Conservation (phyloP, 2,888 invertebrate species). For the Megalurothrips usitatus region DNA sequence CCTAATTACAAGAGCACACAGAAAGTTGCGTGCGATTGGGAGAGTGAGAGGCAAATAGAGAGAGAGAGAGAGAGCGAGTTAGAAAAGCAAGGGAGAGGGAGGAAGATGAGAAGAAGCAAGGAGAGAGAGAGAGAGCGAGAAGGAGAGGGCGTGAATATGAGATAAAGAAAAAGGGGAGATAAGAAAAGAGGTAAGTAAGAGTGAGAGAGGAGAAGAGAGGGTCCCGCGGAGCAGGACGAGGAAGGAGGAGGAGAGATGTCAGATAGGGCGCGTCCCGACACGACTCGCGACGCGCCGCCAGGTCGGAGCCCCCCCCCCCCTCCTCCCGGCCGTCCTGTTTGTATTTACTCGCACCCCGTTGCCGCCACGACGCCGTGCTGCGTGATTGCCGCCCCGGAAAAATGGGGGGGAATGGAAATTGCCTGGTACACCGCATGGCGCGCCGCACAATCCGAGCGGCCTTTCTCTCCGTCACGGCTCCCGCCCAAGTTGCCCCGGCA, state of each 20-base stretch:
- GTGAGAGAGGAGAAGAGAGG: background rate
- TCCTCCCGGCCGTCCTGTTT: background rate
- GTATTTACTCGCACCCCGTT: background rate
- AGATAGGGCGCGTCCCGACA: too few species aligned
- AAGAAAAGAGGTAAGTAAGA: background rate
- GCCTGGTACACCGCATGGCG: too few species aligned
- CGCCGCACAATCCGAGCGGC: background rate
- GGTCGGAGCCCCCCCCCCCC: too few species aligned
- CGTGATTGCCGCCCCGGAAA: background rate
- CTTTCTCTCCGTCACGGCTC: background rate
- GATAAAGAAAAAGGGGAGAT: background rate
- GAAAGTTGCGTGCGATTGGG: conserved; percentile 19
- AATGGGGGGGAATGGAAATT: too few species aligned
- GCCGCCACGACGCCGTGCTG: background rate
- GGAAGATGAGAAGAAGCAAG: background rate
- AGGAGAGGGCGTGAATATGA: too few species aligned
- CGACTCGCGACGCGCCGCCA: too few species aligned
- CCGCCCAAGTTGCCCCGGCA: background rate
- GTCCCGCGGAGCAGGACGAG: too few species aligned
- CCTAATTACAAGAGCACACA: conserved; percentile 19
- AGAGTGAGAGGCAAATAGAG: background rate
- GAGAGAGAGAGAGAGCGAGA: background rate
- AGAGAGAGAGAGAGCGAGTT: background rate
- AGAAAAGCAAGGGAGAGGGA: background rate
- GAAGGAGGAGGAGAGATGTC: too few species aligned